Percentiles rank a stretch among this genome's conserved stretches.
phyloP scores from a whole-genome alignment of 53 echinoderm and acorn worm genomes.

The Actinopyga echinites region DNA sequence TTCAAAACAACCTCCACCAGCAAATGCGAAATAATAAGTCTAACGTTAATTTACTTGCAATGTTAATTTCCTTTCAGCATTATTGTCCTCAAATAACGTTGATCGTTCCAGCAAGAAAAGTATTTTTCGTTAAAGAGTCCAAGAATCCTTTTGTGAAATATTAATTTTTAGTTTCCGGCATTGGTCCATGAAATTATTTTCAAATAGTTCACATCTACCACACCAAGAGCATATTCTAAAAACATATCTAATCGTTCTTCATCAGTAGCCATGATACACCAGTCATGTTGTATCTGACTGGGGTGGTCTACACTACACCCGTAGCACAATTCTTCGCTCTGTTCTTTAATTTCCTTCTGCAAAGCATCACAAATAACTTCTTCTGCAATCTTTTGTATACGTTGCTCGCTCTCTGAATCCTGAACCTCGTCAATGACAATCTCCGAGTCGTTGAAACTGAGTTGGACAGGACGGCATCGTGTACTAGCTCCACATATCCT shows the following conservation, averaged over 20 bases:
- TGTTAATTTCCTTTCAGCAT: background rate
- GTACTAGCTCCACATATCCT: too few species aligned
- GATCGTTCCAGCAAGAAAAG: background rate
- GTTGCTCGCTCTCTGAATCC: background rate
- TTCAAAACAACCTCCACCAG: too few species aligned
- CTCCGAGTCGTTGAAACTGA: background rate
- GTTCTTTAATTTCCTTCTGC: background rate
- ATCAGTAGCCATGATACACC: background rate
- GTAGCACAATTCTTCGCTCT: background rate
- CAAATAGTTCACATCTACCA: background rate
- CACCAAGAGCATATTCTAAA: background rate
- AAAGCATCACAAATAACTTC: background rate
- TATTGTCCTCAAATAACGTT: background rate
- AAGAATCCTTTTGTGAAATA: background rate
- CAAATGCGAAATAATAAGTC: too few species aligned
- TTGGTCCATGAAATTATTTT: too few species aligned
- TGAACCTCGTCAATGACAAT: background rate
- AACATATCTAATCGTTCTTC: constrained; percentile 13
- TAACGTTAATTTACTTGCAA: too few species aligned
- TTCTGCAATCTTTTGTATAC: background rate
- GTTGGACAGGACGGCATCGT: too few species aligned
- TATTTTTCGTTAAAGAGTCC: background rate
- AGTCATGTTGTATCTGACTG: constrained; percentile 30
- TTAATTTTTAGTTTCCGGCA: background rate
- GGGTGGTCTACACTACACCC: constrained; percentile 4